Conservation (phyloP, 92 coral and sea anemone species). For the Bergia sp. region DNA sequence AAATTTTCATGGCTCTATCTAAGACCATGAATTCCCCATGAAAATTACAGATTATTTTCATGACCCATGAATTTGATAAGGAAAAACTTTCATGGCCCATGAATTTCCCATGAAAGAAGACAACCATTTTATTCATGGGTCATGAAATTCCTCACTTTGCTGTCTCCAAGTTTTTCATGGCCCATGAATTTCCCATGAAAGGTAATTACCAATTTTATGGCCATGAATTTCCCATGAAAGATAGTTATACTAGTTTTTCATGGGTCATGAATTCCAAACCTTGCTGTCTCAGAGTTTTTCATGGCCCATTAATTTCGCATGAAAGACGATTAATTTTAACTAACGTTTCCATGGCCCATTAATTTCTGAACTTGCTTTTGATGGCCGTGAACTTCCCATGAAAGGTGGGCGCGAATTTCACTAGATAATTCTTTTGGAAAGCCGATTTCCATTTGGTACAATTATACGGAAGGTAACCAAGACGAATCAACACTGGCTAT, state of each 20-base stretch:
- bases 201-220: background rate
- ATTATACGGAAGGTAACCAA: background rate
- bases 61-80: background rate
- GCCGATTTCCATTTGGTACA: slow-evolving; percentile 11
- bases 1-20: slow-evolving; percentile 9
- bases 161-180: background rate
- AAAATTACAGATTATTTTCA: background rate
- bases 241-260: slow-evolving; percentile 7
- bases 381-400: slow-evolving; percentile 20
- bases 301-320: slow-evolving; percentile 20
- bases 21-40: slow-evolving; percentile 2
- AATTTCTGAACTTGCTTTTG: slow-evolving; percentile 8
- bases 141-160: slow-evolving; percentile 12
- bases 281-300: slow-evolving; percentile 19
- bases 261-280: slow-evolving; percentile 9
- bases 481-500: slow-evolving; percentile 21
- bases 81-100: no score
- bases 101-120: no score
- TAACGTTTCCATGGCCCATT: slow-evolving; percentile 1
- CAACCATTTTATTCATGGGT: background rate
- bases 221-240: slow-evolving; percentile 7
- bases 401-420: slow-evolving; percentile 1
- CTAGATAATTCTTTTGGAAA: slow-evolving; percentile 28
- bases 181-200: slow-evolving; percentile 1
- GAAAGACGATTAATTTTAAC: background rate